These are phyloP conservation scores for Esox niger DNA, from an alignment of 2,113 vertebrate genomes.

Conservation along the genomic window DNA sequence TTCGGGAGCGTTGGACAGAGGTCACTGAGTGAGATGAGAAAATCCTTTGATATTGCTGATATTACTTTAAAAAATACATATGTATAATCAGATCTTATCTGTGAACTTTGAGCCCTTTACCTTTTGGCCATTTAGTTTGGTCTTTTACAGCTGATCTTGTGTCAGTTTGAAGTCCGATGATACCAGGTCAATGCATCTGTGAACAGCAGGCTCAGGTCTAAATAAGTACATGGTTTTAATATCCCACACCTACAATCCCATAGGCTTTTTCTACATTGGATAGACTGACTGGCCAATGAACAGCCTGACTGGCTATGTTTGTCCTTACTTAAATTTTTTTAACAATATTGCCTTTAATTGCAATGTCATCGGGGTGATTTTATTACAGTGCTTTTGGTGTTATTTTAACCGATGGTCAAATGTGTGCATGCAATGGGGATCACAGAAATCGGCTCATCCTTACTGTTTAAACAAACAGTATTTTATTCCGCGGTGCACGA, in stretches of 20 bases:
- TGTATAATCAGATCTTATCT: slow-evolving; percentile 2
- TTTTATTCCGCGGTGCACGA: too few relatives aligned
- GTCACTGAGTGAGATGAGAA: too few relatives aligned
- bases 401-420: background rate
- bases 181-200: background rate
- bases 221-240: slow-evolving; percentile 22
- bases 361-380: slow-evolving; percentile 20
- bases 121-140: slow-evolving; percentile 5
- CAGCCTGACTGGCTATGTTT: background rate
- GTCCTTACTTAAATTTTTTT: slow-evolving; percentile 43
- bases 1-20: too few relatives aligned
- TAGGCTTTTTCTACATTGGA: slow-evolving; percentile 31
- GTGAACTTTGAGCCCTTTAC: background rate
- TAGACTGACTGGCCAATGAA: slow-evolving; percentile 20
- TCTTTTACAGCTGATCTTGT: slow-evolving; percentile 20
- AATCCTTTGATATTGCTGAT: too few relatives aligned
- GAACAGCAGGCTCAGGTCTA: slow-evolving; percentile 4
- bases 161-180: background rate
- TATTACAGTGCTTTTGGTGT: too few relatives aligned
- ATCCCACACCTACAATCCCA: background rate
- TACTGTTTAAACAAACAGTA: slow-evolving; percentile 28
- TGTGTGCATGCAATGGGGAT: slow-evolving; percentile 38
- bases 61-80: too few relatives aligned
- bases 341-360: slow-evolving; percentile 56
- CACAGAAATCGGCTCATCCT: slow-evolving; percentile 17